Percentiles rank a stretch among this genome's conserved stretches.
These are phyloP conservation scores for Siniperca knerii DNA, from an alignment of 2,113 vertebrate genomes.

Conservation along the genomic window DNA sequence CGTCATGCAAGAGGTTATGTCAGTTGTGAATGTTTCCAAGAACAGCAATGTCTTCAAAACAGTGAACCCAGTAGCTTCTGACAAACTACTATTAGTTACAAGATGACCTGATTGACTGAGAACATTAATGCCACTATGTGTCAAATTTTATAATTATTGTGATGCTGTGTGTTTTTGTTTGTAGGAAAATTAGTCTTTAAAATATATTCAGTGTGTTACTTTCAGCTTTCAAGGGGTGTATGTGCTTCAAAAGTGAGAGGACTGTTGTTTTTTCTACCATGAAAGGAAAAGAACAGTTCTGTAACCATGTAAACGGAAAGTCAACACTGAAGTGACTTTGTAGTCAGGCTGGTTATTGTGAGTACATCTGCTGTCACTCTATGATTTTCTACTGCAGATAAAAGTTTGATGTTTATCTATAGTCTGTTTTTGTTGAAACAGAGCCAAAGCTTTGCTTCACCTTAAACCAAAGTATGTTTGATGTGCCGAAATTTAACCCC, in stretches of 20 bases:
- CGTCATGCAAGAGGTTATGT: neutral
- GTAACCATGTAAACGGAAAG: neutral
- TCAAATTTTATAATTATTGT: neutral
- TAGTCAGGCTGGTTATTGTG: neutral
- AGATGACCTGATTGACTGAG: neutral
- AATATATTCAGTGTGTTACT: neutral
- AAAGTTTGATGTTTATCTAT: slow-evolving; percentile 30
- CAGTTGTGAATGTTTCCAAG: neutral
- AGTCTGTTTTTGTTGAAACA: neutral
- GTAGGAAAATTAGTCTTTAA: neutral
- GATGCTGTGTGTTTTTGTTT: neutral
- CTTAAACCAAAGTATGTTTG: too few species aligned
- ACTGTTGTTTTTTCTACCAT: neutral
- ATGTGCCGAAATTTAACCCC: too few species aligned
- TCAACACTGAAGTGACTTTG: neutral
- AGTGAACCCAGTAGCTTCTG: neutral
- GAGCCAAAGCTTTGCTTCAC: slow-evolving; percentile 1
- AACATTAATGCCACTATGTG: neutral
- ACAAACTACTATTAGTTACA: neutral
- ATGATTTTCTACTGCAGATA: neutral
- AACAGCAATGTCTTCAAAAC: neutral
- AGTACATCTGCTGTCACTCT: neutral
- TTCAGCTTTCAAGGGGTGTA: neutral
- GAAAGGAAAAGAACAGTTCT: neutral
- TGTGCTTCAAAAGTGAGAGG: neutral